Percentiles rank a stretch among this genome's conserved stretches.
Conservation (phyloP, 2,113 vertebrate genomes). For the Galeopterus variegatus region DNA sequence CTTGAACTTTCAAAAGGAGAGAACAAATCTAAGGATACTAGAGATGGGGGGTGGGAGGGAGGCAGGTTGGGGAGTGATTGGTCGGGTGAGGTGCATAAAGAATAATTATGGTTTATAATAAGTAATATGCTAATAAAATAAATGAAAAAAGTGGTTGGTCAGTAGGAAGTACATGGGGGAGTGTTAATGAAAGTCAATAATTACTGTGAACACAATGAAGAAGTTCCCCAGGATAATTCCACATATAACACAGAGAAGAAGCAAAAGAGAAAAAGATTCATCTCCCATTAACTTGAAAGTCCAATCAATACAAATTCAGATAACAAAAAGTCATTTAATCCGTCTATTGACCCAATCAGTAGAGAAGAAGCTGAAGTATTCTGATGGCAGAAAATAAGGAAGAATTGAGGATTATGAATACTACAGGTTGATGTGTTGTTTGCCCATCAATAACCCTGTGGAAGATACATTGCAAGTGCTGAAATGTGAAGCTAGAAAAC, state of each 20-base stretch:
- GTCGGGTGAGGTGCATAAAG: too few relatives aligned
- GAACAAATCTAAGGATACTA: too few relatives aligned
- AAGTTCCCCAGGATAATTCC: conserved; percentile 68
- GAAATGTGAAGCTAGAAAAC: background rate
- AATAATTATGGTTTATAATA: too few relatives aligned
- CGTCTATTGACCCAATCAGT: background rate
- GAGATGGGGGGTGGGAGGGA: too few relatives aligned
- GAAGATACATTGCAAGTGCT: background rate
- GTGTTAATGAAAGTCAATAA: conserved; percentile 44
- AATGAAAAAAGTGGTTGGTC: conserved; percentile 5
- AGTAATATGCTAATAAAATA: too few relatives aligned
- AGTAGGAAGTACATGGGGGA: conserved; percentile 66
- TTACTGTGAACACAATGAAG: conserved; percentile 47
- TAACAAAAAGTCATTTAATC: conserved; percentile 34
- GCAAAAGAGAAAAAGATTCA: conserved; percentile 36
- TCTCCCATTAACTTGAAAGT: conserved; percentile 53
- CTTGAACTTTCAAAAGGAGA: too few relatives aligned
- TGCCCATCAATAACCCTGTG: background rate
- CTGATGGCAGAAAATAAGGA: conserved; percentile 1
- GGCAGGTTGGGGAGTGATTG: too few relatives aligned
- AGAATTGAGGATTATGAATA: background rate
- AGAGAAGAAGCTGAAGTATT: background rate
- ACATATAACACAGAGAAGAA: conserved; percentile 56
- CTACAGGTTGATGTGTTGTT: background rate
- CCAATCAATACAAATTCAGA: conserved; percentile 64